Percentiles rank a stretch among this genome's conserved stretches.
phyloP scores from a whole-genome alignment of 2,797 vertebrate species.

The Chlorospingus semifuscus region DNA sequence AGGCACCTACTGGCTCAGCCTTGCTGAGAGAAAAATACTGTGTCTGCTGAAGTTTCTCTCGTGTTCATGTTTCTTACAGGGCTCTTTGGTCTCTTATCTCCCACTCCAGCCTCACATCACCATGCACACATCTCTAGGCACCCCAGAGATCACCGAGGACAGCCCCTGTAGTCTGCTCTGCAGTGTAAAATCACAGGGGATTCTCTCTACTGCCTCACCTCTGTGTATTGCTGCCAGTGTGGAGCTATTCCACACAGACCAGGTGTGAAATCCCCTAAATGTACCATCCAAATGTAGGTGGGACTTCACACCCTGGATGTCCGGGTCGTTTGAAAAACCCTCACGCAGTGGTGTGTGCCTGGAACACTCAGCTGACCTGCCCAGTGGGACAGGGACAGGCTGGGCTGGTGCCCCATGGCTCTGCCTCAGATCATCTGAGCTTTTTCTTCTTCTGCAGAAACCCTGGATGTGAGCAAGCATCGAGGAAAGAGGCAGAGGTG shows the following conservation, averaged over 20 bases:
- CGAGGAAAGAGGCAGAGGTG: not conserved
- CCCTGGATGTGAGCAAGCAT: not conserved
- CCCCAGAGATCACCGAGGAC: not conserved
- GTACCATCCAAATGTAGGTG: not conserved
- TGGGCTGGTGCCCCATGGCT: rapidly evolving
- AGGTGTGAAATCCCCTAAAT: not conserved
- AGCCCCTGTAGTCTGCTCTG: not conserved
- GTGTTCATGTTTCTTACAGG: not conserved
- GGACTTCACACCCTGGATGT: not conserved
- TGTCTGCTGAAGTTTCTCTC: not conserved
- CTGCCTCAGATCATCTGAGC: not conserved
- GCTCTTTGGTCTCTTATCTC: not conserved
- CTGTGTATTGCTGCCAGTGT: rapidly evolving
- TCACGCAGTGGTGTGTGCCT: not conserved
- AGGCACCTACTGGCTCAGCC: not conserved
- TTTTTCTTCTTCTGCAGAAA: not conserved
- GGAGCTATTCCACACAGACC: not conserved
- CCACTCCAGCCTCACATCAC: not conserved
- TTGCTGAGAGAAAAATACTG: rapidly evolving
- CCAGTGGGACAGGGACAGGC: not conserved
- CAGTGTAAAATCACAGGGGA: not conserved
- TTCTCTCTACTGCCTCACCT: not conserved
- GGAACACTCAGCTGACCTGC: not conserved
- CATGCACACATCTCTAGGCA: not conserved
- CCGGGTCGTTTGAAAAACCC: not conserved